Evolutionary conservation across 1,140 invertebrate species (phyloP).

Genomic region (Dreissena rostriformis): DNA sequence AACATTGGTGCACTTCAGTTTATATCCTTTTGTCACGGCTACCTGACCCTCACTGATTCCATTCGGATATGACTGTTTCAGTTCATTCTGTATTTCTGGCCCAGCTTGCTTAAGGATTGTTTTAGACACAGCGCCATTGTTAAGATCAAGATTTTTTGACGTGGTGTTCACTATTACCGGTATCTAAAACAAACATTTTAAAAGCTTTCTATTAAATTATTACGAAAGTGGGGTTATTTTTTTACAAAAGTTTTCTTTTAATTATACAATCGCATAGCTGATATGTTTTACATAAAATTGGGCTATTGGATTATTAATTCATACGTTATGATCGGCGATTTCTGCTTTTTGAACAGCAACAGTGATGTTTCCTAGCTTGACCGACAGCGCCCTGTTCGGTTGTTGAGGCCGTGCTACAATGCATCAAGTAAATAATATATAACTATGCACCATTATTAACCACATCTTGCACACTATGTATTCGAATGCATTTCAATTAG

Average conservation of each 20-base stretch:
- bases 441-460: too few species aligned
- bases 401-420: too few species aligned
- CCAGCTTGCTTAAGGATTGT: conserved; percentile 43
- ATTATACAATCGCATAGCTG: too few species aligned
- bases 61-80: conserved; percentile 60
- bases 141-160: conserved; percentile 41
- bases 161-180: conserved; percentile 46
- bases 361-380: conserved; percentile 50
- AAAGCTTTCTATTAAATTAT: too few species aligned
- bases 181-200: not conserved
- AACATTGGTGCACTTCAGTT: conserved; percentile 61
- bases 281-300: too few species aligned
- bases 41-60: conserved; percentile 63
- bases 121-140: conserved; percentile 48
- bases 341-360: conserved; percentile 55
- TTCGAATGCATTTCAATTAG: too few species aligned
- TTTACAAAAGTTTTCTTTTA: too few species aligned
- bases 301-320: too few species aligned
- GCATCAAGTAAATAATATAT: too few species aligned
- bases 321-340: conserved; percentile 56
- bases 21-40: conserved; percentile 62
- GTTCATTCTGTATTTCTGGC: conserved; percentile 60
- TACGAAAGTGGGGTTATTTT: too few species aligned
- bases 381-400: too few species aligned
- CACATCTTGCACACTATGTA: too few species aligned